Evolutionary conservation across 35 echinoderm and acorn worm genomes (phyloP).

Genomic region (Apostichopus japonicus): DNA sequence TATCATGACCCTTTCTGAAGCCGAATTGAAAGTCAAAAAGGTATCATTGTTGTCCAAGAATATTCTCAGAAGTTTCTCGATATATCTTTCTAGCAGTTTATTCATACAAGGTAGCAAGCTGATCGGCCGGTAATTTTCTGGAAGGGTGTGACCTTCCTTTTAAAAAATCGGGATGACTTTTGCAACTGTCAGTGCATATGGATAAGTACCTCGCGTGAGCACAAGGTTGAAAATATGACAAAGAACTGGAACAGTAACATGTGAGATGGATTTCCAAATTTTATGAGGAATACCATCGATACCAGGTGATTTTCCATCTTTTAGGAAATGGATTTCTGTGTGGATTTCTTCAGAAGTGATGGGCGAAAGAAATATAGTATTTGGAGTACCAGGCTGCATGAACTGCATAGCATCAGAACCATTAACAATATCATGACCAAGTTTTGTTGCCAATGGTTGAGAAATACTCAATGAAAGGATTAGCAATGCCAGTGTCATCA

Average conservation of each 20-base stretch:
- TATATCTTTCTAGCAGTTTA: conserved; percentile 8
- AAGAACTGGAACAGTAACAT: background rate
- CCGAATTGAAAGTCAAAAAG: background rate
- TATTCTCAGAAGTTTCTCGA: background rate
- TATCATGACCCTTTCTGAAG: no score
- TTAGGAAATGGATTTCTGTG: background rate
- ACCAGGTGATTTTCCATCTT: background rate
- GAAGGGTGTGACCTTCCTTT: background rate
- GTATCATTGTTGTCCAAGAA: background rate
- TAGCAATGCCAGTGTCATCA: no score
- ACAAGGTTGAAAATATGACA: background rate
- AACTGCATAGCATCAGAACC: no score
- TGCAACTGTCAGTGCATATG: background rate
- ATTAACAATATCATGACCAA: background rate
- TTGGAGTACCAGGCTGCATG: background rate
- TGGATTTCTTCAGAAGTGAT: background rate
- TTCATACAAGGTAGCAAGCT: conserved; percentile 14
- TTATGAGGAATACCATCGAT: no score
- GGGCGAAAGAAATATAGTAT: conserved; percentile 13
- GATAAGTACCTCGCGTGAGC: background rate
- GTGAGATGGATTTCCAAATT: background rate
- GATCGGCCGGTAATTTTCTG: conserved; percentile 26
- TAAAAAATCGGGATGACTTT: conserved; percentile 41
- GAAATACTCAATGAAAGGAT: background rate
- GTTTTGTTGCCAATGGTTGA: conserved; percentile 3